Base-by-base conservation (phyloP, 2,797 vertebrate genomes). In the Poeciliopsis infans region DNA sequence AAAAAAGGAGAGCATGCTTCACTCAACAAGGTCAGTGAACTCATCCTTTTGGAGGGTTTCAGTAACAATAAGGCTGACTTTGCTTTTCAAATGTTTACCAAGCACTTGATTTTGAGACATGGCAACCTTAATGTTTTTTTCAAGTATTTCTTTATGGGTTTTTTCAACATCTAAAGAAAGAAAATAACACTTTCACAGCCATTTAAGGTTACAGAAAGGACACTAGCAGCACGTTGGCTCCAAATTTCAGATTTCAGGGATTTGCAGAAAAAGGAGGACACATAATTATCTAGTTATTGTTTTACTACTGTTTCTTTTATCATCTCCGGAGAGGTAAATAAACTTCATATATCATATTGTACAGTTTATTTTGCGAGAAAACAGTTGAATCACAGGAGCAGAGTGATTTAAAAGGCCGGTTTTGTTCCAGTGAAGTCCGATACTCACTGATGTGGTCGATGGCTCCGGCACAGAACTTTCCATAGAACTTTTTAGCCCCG, bases 361-460 rank as follows among this genome's bases (percentile, higher is more conserved):
- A 25, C 61, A 68, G 18, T 41, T 5, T 41, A 68, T 41, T 20
- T 23, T 41, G 36, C 64, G 41, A 20, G 2, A 25, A 41, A 41
- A 68, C 36, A 41, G 18, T 13, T 25, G 25, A n/a, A 3, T 43
- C 23, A 12, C 39, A n/a, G 13, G 10, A 23, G 8, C 0, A 23
- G 39, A 6, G 1, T 13, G 12, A 45, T 41, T 70, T 6, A 7
- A 15, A 28, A 28, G 45, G 25, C 5, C 5, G 18, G 55, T 46
- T 74, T 74, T 16, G 36, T 43, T 49, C 47, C 36, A 47, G 16
- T 59, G 3, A 25, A 36, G 33, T 71, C 43, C 53, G 79, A 69
- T 85, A 97, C 98, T 98, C 92, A 99, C 98, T 99, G 92, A 99
- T 99, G 83, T 99, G 98, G 93, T 99, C 97, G 20, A 99, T 99